Evolutionary conservation across 2,888 invertebrate species (phyloP), one percentile per base, ranked within the genome.

Genomic region (Pandemis heparana): DNA sequence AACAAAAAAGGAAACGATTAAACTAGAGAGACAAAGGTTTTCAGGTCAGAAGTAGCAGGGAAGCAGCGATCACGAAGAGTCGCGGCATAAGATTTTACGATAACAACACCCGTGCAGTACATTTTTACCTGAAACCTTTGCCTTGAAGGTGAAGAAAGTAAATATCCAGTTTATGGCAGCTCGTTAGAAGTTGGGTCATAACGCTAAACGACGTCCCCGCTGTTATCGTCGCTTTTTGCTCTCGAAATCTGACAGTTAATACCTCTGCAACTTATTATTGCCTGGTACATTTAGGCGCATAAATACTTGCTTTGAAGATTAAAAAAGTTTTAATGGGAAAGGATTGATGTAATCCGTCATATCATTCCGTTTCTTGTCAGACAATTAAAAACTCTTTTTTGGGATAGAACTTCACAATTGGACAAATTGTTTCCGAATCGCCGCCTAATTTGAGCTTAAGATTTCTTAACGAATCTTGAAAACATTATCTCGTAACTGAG

Each of bases 181-280:
- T 92, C 92, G 91, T 94, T 92, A 92, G 86, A 92, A 93, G 87
- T 93, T 92, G 67, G 88, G 83, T 85, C 87, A 86, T 92, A 92
- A 93, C 85, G 81, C 85, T 88, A 88, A 92, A 91, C 88, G 92
- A 89, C 87, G 86, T 81, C 81, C 77, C 79, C 77, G 78, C 69
- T 81, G 84, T 88, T 90, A 90, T 90, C 89, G 86, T 79, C 79
- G 85, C 87, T 86, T 88, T 87, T 86, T 84, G 83, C 87, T 83
- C 80, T 82, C 84, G 82, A 87, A 90, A 92, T 91, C 90, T 89
- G 82, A 80, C 81, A 83, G 86, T 88, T 87, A 85, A 85, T 87
- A 87, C 87, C 87, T 84, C 79, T 83, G 79, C 80, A 84, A 87
- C 80, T 90, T 91, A 88, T 90, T 87, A 89, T 89, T 87, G 85